Conservation (phyloP, 2,888 invertebrate genomes). For the Tipula lateralis region DNA sequence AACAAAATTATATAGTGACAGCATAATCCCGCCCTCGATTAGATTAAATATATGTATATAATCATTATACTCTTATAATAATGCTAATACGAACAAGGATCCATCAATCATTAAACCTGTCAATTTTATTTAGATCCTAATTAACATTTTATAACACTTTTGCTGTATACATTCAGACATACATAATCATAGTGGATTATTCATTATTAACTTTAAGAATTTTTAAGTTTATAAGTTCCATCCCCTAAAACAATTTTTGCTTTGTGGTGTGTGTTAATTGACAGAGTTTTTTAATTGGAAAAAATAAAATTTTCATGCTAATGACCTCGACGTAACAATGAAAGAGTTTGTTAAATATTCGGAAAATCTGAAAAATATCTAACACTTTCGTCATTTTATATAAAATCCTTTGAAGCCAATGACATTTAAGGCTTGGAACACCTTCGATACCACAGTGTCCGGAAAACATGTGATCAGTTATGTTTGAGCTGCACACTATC, state of each 20-base stretch:
- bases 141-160: background rate
- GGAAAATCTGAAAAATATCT: too few species aligned
- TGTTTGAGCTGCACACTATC: too few species aligned
- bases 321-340: too few species aligned
- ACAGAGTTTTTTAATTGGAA: background rate
- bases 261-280: background rate
- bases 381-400: too few species aligned
- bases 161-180: background rate
- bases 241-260: background rate
- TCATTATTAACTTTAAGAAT: background rate
- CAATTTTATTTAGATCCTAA: slow-evolving; percentile 1
- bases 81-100: background rate
- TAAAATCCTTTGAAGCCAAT: too few species aligned
- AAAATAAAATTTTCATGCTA: too few species aligned
- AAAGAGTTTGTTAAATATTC: too few species aligned
- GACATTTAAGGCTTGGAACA: too few species aligned
- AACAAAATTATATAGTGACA: background rate
- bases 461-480: too few species aligned
- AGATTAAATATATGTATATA: background rate
- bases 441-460: too few species aligned
- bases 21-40: background rate
- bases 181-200: background rate
- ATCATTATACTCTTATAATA: background rate
- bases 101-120: background rate
- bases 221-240: background rate